phyloP scores from a whole-genome alignment of 1,140 invertebrate genomes.

The Cyphomyrmex costatus region DNA sequence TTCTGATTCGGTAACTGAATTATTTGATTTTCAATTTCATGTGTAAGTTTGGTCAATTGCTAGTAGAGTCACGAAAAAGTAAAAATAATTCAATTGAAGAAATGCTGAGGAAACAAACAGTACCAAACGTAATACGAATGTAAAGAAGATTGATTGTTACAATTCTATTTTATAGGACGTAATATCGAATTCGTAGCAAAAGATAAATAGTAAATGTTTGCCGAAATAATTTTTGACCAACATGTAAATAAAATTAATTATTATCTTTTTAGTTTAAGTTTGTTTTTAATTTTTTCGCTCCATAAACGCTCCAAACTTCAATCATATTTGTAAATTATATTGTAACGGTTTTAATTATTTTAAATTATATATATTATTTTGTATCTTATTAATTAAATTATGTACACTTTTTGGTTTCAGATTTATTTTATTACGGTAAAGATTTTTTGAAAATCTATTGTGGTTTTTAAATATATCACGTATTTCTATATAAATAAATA shows the following conservation, averaged over 20 bases:
- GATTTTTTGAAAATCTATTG: no score
- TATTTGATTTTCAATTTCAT: background rate
- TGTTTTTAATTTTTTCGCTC: no score
- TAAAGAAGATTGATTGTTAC: conserved; percentile 1
- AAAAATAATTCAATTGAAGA: conserved; percentile 19
- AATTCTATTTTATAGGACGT: background rate
- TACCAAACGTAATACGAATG: conserved; percentile 30
- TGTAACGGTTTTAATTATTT: background rate
- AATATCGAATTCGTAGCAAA: background rate
- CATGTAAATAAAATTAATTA: background rate
- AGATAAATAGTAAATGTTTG: conserved; percentile 8
- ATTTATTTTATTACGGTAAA: background rate
- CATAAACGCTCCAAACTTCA: no score
- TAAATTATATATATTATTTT: background rate
- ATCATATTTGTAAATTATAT: background rate
- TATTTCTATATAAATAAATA: no score
- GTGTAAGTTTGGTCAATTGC: background rate
- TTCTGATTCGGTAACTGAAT: background rate
- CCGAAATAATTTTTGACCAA: background rate
- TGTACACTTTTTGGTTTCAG: background rate
- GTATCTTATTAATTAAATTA: background rate
- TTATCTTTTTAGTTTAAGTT: no score
- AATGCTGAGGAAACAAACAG: conserved; percentile 9
- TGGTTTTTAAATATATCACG: no score
- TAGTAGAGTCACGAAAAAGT: background rate